Conservation (phyloP, 2,797 vertebrate genomes). For the Sorex maritimensis region DNA sequence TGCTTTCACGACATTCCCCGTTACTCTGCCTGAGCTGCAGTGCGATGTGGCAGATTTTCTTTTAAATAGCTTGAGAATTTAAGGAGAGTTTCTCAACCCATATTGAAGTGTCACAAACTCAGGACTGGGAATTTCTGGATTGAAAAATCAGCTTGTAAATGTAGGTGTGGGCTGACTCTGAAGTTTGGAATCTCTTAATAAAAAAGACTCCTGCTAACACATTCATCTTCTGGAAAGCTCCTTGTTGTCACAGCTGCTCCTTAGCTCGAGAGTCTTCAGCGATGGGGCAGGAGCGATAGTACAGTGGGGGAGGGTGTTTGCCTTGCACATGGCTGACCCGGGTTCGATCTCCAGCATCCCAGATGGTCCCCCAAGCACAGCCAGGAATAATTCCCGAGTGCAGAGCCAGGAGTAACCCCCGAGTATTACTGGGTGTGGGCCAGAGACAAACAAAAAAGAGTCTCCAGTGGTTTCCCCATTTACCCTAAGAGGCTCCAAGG, state of each 20-base stretch:
- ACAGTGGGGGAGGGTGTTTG: too few species aligned
- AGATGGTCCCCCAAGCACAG: too few species aligned
- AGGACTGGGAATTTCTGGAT: constrained; percentile 68
- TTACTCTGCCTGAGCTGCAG: constrained; percentile 20
- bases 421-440: too few species aligned
- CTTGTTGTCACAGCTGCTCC: constrained; percentile 37
- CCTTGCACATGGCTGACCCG: too few species aligned
- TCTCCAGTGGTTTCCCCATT: neutral
- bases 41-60: constrained; percentile 34
- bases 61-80: constrained; percentile 72
- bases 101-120: constrained; percentile 58
- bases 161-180: constrained; percentile 51
- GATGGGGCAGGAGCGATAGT: too few species aligned
- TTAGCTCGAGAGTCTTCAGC: neutral
- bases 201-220: constrained; percentile 25
- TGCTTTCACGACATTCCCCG: neutral
- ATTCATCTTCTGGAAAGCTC: neutral
- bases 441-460: too few species aligned
- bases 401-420: too few species aligned
- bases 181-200: constrained; percentile 54
- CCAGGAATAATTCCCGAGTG: too few species aligned
- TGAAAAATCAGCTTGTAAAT: constrained; percentile 67
- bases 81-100: constrained; percentile 69
- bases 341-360: too few species aligned
- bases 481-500: neutral